These are phyloP conservation scores for Pomatorhinus ruficollis DNA, from an alignment of 2,113 vertebrate genomes.

Conservation along the genomic window DNA sequence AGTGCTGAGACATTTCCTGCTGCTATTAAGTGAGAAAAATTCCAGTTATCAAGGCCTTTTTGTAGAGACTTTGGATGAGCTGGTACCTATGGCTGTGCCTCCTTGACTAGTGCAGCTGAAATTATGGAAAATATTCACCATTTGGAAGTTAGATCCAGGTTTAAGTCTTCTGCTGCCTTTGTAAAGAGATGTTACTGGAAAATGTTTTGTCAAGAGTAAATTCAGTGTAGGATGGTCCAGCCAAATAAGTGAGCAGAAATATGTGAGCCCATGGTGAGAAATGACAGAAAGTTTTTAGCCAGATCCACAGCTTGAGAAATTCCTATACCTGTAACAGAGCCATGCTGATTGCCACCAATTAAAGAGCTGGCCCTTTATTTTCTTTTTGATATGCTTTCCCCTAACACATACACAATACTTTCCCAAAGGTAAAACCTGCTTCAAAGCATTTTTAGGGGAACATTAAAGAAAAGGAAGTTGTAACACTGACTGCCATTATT, in stretches of 20 bases:
- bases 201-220: not conserved
- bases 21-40: not conserved
- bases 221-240: not conserved
- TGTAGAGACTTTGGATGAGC: not conserved
- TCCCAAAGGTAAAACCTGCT: conserved; percentile 59
- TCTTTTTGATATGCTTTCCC: conserved; percentile 45
- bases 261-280: not conserved
- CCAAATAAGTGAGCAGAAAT: not conserved
- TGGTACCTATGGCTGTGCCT: not conserved
- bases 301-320: not conserved
- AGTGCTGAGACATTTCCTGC: not conserved
- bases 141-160: not conserved
- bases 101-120: not conserved
- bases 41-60: not conserved
- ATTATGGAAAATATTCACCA: not conserved
- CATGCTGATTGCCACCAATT: conserved; percentile 41
- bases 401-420: conserved; percentile 44
- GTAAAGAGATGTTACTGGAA: not conserved
- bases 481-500: conserved; percentile 61
- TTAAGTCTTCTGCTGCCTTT: not conserved
- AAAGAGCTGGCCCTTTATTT: conserved; percentile 36
- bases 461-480: conserved; percentile 69
- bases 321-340: not conserved
- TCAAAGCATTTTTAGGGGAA: conserved; percentile 59
- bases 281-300: not conserved